A percentile compares a stretch with the other conserved stretches of the same genome.
Conservation (phyloP, 2,113 vertebrate species). For the Tyrannus savana region DNA sequence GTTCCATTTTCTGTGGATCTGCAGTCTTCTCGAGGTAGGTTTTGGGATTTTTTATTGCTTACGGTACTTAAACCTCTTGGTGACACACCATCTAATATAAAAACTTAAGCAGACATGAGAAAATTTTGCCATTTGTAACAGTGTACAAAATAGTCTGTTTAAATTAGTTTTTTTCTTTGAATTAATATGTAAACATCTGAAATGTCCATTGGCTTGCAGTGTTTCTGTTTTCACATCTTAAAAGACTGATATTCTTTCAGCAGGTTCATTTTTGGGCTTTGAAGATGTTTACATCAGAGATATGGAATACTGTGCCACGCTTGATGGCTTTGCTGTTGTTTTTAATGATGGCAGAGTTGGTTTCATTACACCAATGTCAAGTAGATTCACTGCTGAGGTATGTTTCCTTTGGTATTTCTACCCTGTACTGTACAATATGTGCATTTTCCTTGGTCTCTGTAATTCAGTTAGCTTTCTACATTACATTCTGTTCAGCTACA, state of each 20-base stretch:
- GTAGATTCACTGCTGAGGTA: constrained; percentile 90
- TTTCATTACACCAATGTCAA: constrained; percentile 93
- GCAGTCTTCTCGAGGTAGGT: constrained; percentile 91
- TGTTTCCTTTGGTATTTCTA: constrained; percentile 24
- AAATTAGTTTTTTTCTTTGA: background rate
- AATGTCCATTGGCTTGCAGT: background rate
- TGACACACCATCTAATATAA: background rate
- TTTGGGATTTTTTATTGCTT: background rate
- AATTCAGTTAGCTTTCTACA: background rate
- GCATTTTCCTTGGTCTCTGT: background rate
- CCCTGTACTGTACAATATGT: background rate
- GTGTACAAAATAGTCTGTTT: background rate
- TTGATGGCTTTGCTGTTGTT: constrained; percentile 95
- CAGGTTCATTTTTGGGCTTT: constrained; percentile 91
- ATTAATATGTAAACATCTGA: background rate
- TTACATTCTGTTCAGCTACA: background rate
- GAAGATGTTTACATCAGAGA: constrained; percentile 85
- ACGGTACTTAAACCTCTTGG: background rate
- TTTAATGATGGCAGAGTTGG: constrained; percentile 94
- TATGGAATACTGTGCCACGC: constrained; percentile 94
- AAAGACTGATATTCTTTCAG: constrained; percentile 47
- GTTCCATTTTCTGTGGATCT: constrained; percentile 96
- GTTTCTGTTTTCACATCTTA: background rate
- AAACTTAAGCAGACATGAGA: background rate
- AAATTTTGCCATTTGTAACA: background rate